Evolutionary conservation across 2,113 vertebrate species (phyloP).

Genomic region (Xenus cinereus): DNA sequence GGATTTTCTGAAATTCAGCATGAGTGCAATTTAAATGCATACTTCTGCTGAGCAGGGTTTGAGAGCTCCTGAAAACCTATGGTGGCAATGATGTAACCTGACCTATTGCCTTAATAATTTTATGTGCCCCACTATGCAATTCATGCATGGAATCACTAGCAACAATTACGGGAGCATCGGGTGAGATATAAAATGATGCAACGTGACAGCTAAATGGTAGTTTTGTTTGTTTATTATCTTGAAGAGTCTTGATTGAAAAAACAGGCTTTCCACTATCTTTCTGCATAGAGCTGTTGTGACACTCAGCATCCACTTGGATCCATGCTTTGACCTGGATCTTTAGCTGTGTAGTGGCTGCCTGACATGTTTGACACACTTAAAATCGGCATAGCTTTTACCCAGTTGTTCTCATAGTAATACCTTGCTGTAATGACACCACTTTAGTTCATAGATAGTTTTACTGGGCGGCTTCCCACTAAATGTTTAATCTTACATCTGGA

Average conservation of each 20-base stretch:
- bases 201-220: constrained; percentile 12
- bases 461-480: background rate
- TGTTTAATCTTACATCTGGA: constrained; percentile 58
- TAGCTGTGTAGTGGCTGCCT: constrained; percentile 45
- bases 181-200: background rate
- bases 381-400: constrained; percentile 63
- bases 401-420: constrained; percentile 54
- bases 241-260: constrained; percentile 50
- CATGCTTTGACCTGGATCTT: constrained; percentile 54
- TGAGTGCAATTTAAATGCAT: background rate
- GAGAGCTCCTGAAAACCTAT: constrained; percentile 2
- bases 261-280: constrained; percentile 50
- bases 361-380: constrained; percentile 53
- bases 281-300: constrained; percentile 40
- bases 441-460: constrained; percentile 45
- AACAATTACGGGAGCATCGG: background rate
- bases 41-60: background rate
- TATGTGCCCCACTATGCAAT: background rate
- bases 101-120: constrained; percentile 33
- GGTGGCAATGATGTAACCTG: constrained; percentile 3
- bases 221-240: constrained; percentile 27
- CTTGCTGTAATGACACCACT: constrained; percentile 41
- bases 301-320: constrained; percentile 56
- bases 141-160: background rate
- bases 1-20: background rate